Base-by-base conservation (phyloP, 2,888 invertebrate genomes). In the Candidula unifasciata region DNA sequence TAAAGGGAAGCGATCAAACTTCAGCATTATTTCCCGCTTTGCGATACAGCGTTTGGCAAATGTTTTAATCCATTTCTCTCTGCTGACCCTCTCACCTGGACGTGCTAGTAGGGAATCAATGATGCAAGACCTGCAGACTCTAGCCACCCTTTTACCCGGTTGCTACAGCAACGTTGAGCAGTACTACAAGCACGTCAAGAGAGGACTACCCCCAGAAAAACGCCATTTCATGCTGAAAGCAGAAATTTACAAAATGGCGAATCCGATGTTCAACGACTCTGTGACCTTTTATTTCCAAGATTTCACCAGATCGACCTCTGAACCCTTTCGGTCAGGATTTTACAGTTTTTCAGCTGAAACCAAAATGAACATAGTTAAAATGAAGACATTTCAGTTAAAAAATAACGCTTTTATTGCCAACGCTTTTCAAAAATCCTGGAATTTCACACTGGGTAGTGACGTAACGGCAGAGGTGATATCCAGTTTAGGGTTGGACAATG, bases 151-250 rank as follows among this genome's bases (percentile, higher is more conserved):
- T 0, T 54, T 83, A 8, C 83, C 83, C 21, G 83, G 83, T 54
- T 68, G 68, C 78, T 86, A 86, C 71, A 85, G 82, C 78, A 86
- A 86, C 73, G 64, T 69, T n/a, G 33, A 83, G 18, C 86, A 86
- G 73, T 86, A 86, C 73, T 76, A 69, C 74, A 71, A 69, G 27
- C 82, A 84, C 30, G 86, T 76, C 1, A 68, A 33, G 52, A 68
- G 33, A 52, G 37, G 68, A 6, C 60, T 83, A 0, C 84, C 86
- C 0, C 57, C 66, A n/a, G 33, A 73, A 21, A 79, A 85, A 27
- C 68, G 83, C 2, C 78, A 82, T 66, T 68, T 85, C 44, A 69
- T 86, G 44, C 73, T 86, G n/a, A 68, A 82, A 24, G 76, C 85
- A 16, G 82, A 83, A 54, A 44, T 85, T n/a, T 86, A 82, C 77